Percentiles rank a stretch among this genome's conserved stretches.
phyloP scores from a whole-genome alignment of 1,140 invertebrate species.

The Helicoverpa zea region DNA sequence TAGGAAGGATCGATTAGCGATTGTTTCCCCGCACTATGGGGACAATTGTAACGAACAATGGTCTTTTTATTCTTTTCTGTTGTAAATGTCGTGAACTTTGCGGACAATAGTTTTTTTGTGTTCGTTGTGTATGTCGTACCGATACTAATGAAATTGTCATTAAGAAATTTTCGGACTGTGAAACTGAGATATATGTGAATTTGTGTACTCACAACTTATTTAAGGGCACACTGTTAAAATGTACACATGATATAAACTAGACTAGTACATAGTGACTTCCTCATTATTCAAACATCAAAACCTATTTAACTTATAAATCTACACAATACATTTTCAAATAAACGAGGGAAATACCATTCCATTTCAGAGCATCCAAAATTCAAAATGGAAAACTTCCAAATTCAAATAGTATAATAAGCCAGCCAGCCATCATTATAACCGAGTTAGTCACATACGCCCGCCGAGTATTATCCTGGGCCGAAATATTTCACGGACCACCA shows the following conservation, averaged over 20 bases:
- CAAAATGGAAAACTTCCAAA: conserved; percentile 12
- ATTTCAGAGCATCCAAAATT: not conserved
- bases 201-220: no score
- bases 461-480: conserved; percentile 55
- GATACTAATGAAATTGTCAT: not conserved
- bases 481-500: conserved; percentile 75
- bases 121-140: not conserved
- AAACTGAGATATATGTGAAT: no score
- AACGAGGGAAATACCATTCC: not conserved
- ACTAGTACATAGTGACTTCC: no score
- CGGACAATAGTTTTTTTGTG: conserved; percentile 21
- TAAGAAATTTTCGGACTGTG: not conserved
- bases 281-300: not conserved
- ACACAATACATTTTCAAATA: not conserved
- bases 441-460: conserved; percentile 58
- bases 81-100: conserved; percentile 1
- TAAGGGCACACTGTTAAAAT: no score
- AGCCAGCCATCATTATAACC: conserved; percentile 59
- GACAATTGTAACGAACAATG: conserved; percentile 29
- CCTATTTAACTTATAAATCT: not conserved
- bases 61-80: conserved; percentile 26
- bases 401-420: conserved; percentile 33
- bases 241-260: no score
- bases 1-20: conserved; percentile 43
- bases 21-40: conserved; percentile 39